phyloP scores from a whole-genome alignment of 2,888 invertebrate species.

The Melieria picta region DNA sequence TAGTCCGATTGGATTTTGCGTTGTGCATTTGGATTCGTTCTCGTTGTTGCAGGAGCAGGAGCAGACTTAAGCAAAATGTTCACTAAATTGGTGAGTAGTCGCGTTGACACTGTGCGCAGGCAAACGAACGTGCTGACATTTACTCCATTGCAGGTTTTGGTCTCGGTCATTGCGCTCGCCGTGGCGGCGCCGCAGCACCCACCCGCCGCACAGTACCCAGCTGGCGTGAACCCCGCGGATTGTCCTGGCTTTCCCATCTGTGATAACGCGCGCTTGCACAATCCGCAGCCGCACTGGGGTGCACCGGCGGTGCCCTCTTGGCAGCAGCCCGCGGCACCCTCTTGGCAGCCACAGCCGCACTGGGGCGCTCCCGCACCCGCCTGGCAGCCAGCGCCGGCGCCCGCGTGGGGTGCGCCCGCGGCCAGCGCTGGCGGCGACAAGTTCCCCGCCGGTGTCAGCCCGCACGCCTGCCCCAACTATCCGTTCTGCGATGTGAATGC shows the following conservation, averaged over 20 bases:
- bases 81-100: slow-evolving; percentile 65
- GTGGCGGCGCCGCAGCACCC: slow-evolving; percentile 64
- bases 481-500: slow-evolving; percentile 67
- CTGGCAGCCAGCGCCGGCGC: slow-evolving; percentile 52
- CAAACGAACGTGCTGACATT: not conserved
- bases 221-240: slow-evolving; percentile 67
- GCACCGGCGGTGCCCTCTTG: slow-evolving; percentile 51
- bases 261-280: slow-evolving; percentile 67
- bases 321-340: slow-evolving; percentile 50
- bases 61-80: slow-evolving; percentile 57
- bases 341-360: slow-evolving; percentile 45
- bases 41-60: slow-evolving; percentile 18
- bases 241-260: slow-evolving; percentile 69
- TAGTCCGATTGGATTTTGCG: slow-evolving; percentile 62
- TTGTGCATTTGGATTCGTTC: slow-evolving; percentile 17
- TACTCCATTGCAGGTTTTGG: slow-evolving; percentile 51
- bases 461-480: slow-evolving; percentile 69
- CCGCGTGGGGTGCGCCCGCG: slow-evolving; percentile 52
- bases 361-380: slow-evolving; percentile 46
- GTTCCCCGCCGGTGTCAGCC: slow-evolving; percentile 67
- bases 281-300: slow-evolving; percentile 61
- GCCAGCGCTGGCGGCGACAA: slow-evolving; percentile 62
- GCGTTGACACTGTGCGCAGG: not conserved
- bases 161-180: slow-evolving; percentile 58
- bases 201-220: slow-evolving; percentile 66